These are phyloP conservation scores for Zaprionus lachaisei DNA, from an alignment of 1,140 invertebrate genomes.

Conservation along the genomic window DNA sequence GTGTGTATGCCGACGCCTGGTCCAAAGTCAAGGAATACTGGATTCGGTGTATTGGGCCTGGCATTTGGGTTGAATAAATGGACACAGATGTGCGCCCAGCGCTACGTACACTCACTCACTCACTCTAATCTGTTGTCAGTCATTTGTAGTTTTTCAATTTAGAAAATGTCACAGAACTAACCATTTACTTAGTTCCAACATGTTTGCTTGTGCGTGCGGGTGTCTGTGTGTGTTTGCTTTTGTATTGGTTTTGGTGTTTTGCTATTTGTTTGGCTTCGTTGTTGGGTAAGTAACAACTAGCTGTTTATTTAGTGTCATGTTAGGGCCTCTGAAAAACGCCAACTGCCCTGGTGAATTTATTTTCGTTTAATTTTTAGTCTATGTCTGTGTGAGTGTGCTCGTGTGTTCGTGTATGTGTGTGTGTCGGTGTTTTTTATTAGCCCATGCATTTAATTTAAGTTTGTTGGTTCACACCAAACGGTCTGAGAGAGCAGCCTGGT, in stretches of 20 bases:
- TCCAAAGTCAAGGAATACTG: conserved; percentile 54
- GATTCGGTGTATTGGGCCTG: conserved; percentile 25
- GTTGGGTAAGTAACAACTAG: conserved; percentile 78
- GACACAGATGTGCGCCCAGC: conserved; percentile 53
- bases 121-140: conserved; percentile 78
- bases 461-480: conserved; percentile 46
- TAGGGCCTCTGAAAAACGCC: conserved; percentile 36
- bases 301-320: conserved; percentile 82
- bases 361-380: conserved; percentile 67
- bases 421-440: conserved; percentile 57
- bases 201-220: conserved; percentile 26
- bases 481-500: conserved; percentile 14
- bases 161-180: conserved; percentile 80
- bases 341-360: conserved; percentile 54
- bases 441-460: conserved; percentile 66
- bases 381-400: conserved; percentile 9
- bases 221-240: conserved; percentile 53
- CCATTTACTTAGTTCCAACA: conserved; percentile 66
- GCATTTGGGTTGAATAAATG: conserved; percentile 48
- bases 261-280: conserved; percentile 75
- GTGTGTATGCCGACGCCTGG: conserved; percentile 8
- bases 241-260: conserved; percentile 68
- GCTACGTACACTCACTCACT: conserved; percentile 55
- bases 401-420: not conserved
- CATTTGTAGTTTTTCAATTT: conserved; percentile 83